Percentiles rank a stretch among this genome's conserved stretches.
These are phyloP conservation scores for Nycticorax nycticorax DNA, from an alignment of 2,113 vertebrate genomes.

Conservation along the genomic window DNA sequence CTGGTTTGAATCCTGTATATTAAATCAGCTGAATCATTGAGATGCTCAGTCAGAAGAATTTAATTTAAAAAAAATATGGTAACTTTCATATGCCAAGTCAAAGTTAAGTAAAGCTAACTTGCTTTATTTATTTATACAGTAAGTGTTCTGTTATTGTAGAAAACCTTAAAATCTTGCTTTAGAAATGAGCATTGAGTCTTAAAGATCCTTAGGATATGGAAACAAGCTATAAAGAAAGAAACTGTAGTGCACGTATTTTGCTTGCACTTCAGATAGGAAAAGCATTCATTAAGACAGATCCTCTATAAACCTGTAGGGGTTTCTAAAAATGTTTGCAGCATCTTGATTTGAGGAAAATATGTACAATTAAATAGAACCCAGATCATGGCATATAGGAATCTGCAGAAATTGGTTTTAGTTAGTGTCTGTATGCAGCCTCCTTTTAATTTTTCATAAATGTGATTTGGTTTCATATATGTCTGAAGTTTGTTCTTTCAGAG, in stretches of 20 bases:
- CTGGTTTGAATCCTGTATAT: neutral
- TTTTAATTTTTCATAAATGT: neutral
- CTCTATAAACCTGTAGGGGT: neutral
- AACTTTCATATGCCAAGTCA: neutral
- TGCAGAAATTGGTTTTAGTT: neutral
- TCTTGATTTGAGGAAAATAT: neutral
- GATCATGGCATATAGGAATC: neutral
- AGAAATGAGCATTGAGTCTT: neutral
- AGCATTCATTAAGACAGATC: neutral
- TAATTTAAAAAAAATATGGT: fast-evolving
- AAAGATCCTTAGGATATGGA: neutral
- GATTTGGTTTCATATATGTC: neutral
- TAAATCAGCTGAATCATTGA: neutral
- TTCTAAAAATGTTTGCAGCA: neutral
- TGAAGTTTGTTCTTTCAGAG: neutral
- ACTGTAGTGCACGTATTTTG: neutral
- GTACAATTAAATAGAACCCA: neutral
- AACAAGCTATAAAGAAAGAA: neutral
- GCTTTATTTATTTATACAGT: neutral
- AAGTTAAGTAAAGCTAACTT: neutral
- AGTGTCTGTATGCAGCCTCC: neutral
- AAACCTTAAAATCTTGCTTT: neutral
- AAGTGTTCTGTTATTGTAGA: neutral
- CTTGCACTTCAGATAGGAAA: neutral
- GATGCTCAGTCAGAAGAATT: neutral